These are phyloP conservation scores for Chrysemys picta DNA, from an alignment of 2,113 vertebrate species.

Conservation along the genomic window DNA sequence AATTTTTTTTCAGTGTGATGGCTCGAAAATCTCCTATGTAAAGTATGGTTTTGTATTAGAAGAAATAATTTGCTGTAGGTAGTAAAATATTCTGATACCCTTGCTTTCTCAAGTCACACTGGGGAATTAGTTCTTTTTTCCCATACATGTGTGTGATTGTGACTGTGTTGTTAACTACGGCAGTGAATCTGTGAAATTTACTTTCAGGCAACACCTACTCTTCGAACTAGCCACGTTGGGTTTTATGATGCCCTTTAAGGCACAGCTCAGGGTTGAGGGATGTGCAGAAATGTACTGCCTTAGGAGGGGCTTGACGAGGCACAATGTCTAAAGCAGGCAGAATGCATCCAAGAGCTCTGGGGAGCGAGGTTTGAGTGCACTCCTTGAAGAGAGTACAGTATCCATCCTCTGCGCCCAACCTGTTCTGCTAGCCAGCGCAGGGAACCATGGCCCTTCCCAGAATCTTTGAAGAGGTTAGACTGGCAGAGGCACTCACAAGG, in stretches of 20 bases:
- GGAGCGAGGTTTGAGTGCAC: too few species aligned
- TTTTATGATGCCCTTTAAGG: too few species aligned
- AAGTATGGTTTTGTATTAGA: constrained; percentile 23
- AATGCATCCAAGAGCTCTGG: too few species aligned
- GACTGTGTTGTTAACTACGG: not conserved
- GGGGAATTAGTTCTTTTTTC: not conserved
- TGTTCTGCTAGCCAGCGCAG: not conserved
- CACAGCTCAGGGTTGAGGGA: too few species aligned
- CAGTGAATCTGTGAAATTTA: too few species aligned
- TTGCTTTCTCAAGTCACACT: not conserved
- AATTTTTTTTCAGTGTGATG: constrained; percentile 57
- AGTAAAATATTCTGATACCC: not conserved
- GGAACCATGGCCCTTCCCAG: not conserved
- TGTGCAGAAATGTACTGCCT: too few species aligned
- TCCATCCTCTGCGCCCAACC: not conserved
- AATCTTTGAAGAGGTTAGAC: not conserved
- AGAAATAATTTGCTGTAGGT: constrained; percentile 20
- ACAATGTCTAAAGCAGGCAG: too few species aligned
- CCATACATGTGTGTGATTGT: not conserved
- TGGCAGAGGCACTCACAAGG: not conserved
- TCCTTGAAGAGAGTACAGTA: not conserved
- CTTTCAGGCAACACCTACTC: too few species aligned
- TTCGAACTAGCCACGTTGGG: too few species aligned
- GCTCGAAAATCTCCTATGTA: constrained; percentile 48
- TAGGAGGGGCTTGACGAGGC: too few species aligned